A percentile compares a stretch with the other conserved stretches of the same genome.
Conservation (phyloP, 2,888 invertebrate genomes). For the Siphonodentalium dalli region DNA sequence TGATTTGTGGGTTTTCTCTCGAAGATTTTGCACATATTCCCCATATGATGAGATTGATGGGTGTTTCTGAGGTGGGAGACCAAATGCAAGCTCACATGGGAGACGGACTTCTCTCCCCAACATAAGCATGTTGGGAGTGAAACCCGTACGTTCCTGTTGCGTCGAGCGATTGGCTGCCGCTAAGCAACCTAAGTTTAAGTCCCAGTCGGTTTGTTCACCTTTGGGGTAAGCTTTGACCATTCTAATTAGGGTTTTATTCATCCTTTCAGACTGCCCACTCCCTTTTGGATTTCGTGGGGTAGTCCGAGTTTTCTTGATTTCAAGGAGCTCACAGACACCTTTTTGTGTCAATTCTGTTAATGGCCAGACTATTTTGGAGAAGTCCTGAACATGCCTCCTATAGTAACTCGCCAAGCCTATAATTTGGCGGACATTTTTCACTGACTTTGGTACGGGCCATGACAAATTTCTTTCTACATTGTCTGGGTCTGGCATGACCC, state of each 20-base stretch:
- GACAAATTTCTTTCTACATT: background rate
- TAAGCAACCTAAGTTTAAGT: conserved; percentile 26
- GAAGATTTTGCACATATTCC: conserved; percentile 10
- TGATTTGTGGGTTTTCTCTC: conserved; percentile 11
- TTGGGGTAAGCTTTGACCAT: conserved; percentile 26
- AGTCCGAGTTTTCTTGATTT: conserved; percentile 29
- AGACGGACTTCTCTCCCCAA: conserved; percentile 25
- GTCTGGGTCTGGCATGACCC: background rate
- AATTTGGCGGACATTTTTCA: conserved; percentile 5
- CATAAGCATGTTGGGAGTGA: conserved; percentile 32
- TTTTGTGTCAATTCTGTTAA: conserved; percentile 13
- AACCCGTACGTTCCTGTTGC: conserved; percentile 20
- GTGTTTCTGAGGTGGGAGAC: background rate
- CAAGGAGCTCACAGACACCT: conserved; percentile 21
- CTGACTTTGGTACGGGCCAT: background rate
- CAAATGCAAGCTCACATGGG: conserved; percentile 22
- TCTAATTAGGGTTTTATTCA: conserved; percentile 20
- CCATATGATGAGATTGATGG: conserved; percentile 4
- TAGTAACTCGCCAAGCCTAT: conserved; percentile 3
- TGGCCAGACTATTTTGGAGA: conserved; percentile 7
- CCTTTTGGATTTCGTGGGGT: conserved; percentile 23
- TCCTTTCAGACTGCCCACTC: conserved; percentile 25
- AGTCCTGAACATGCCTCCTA: conserved; percentile 4
- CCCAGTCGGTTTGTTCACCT: conserved; percentile 28
- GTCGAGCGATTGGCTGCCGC: conserved; percentile 26